Evolutionary conservation across 2,888 invertebrate species (phyloP).

Genomic region (Eupeodes luniger): DNA sequence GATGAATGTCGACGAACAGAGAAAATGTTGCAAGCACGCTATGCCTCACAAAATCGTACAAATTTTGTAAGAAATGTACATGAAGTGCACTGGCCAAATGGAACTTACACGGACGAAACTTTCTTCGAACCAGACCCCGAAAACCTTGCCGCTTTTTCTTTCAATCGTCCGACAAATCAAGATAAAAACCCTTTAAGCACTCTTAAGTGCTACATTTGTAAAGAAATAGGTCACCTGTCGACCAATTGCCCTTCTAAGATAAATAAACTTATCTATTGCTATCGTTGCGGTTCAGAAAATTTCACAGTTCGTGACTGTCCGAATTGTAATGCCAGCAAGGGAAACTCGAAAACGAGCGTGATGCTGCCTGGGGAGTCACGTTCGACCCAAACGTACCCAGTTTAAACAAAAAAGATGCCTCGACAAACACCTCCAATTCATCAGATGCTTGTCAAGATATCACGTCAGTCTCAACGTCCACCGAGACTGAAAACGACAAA

Average conservation of each 20-base stretch:
- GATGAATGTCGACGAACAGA: constrained; percentile 18
- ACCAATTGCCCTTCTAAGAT: not conserved
- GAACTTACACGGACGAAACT: not conserved
- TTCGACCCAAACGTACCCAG: constrained; percentile 44
- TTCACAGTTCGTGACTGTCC: constrained; percentile 1
- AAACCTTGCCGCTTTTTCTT: not conserved
- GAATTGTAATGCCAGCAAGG: not conserved
- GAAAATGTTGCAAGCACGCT: constrained; percentile 20
- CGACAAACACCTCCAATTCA: not conserved
- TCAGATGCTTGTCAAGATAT: not conserved
- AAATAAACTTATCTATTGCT: not conserved
- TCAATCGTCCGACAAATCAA: not conserved
- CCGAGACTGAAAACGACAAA: not conserved
- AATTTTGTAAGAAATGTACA: not conserved
- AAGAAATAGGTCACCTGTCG: not conserved
- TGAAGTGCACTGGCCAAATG: not conserved
- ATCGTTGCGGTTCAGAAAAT: constrained; percentile 11
- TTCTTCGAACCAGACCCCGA: not conserved
- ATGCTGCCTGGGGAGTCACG: constrained; percentile 37
- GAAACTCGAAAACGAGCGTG: constrained; percentile 28
- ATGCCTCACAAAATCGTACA: constrained; percentile 13
- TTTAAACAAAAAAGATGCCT: constrained; percentile 25
- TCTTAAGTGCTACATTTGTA: not conserved
- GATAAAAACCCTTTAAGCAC: not conserved
- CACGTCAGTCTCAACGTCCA: not conserved